phyloP scores from a whole-genome alignment of 2,113 vertebrate species.

The Athene cunicularia region DNA sequence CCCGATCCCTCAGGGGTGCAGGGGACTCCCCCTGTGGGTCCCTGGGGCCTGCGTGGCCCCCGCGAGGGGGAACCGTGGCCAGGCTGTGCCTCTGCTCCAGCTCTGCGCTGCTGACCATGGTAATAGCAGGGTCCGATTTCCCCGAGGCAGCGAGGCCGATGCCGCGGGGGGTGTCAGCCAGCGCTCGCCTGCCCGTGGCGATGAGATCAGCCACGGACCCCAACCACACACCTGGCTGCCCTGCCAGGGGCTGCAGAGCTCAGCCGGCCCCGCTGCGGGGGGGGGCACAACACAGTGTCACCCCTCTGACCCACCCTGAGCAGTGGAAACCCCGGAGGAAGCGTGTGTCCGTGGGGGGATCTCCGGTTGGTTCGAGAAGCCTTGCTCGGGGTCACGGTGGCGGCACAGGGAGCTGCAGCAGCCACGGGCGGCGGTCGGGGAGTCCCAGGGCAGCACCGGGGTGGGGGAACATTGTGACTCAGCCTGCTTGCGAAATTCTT shows the following conservation, averaged over 20 bases:
- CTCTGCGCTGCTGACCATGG: neutral
- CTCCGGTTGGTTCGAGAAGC: neutral
- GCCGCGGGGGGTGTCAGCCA: neutral
- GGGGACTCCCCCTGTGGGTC: rapidly evolving
- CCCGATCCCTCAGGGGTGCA: neutral
- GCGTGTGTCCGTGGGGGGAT: rapidly evolving
- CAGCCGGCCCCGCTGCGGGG: neutral
- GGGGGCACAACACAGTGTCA: neutral
- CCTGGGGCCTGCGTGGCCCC: neutral
- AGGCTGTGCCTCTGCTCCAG: neutral
- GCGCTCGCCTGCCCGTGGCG: neutral
- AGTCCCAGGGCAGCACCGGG: neutral
- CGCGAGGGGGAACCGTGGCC: rapidly evolving
- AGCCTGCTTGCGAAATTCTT: constrained; percentile 32
- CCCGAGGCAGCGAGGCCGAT: rapidly evolving
- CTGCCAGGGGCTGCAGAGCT: neutral
- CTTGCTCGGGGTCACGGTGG: rapidly evolving
- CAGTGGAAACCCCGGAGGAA: neutral
- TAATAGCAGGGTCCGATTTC: neutral
- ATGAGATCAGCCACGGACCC: neutral
- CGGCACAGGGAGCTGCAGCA: rapidly evolving
- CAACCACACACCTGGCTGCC: neutral
- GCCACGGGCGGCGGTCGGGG: neutral
- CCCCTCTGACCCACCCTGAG: rapidly evolving
- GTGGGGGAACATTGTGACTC: neutral